These are phyloP conservation scores for Ancistrus triradiatus DNA, from an alignment of 2,113 vertebrate genomes.

Conservation along the genomic window DNA sequence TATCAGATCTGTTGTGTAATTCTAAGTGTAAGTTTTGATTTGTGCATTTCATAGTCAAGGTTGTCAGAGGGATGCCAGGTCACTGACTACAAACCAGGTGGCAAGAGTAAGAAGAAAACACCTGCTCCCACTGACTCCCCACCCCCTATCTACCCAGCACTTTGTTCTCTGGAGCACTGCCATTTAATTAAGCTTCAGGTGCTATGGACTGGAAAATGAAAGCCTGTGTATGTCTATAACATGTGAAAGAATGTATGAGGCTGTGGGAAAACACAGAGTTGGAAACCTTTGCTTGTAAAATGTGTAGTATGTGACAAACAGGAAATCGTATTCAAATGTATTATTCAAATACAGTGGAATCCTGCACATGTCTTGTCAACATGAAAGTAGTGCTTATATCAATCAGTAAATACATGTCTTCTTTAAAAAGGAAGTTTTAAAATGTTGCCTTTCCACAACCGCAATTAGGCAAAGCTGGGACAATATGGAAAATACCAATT, in stretches of 20 bases:
- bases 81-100: constrained; percentile 30
- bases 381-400: background rate
- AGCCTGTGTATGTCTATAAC: constrained; percentile 5
- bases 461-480: too few species aligned
- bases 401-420: too few species aligned
- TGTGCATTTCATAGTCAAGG: too few species aligned
- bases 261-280: background rate
- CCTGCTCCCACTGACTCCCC: constrained; percentile 18
- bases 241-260: constrained; percentile 31
- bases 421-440: too few species aligned
- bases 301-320: background rate
- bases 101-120: constrained; percentile 16
- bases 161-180: constrained; percentile 46
- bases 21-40: too few species aligned
- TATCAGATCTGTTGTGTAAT: too few species aligned
- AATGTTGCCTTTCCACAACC: too few species aligned
- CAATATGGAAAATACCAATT: too few species aligned
- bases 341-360: too few species aligned
- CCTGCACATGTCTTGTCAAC: too few species aligned
- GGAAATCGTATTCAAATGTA: too few species aligned
- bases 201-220: constrained; percentile 42
- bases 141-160: constrained; percentile 22
- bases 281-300: constrained; percentile 1
- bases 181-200: constrained; percentile 49
- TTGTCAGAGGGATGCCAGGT: too few species aligned